Percentiles rank a stretch among this genome's conserved stretches.
Evolutionary conservation across 2,888 invertebrate genomes (phyloP).

Genomic region (Cheilosia impressa): DNA sequence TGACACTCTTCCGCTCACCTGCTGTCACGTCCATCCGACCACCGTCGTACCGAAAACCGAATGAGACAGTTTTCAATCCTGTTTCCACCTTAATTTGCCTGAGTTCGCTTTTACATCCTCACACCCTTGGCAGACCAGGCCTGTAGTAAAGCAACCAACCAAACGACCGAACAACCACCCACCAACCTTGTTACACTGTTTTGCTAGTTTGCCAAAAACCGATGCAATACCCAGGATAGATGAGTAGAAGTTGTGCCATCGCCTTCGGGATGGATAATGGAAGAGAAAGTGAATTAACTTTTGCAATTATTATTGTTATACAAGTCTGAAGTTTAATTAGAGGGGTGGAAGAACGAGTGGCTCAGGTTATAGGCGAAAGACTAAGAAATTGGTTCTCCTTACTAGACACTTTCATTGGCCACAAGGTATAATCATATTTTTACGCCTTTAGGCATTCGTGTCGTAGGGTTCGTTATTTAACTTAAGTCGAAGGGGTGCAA

Average conservation of each 20-base stretch:
- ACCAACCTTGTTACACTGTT: background rate
- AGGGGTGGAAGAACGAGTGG: background rate
- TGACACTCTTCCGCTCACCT: conserved; percentile 31
- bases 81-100: conserved; percentile 55
- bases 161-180: background rate
- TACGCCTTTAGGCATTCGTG: background rate
- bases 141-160: too few species aligned
- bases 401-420: background rate
- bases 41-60: conserved; percentile 8
- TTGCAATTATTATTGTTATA: conserved; percentile 48
- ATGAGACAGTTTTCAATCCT: conserved; percentile 32
- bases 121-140: background rate
- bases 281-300: conserved; percentile 50
- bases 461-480: too few species aligned
- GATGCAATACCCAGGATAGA: conserved; percentile 14
- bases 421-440: conserved; percentile 9
- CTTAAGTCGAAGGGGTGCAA: too few species aligned
- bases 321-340: conserved; percentile 40
- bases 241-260: background rate
- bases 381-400: background rate
- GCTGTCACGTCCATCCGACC: conserved; percentile 28
- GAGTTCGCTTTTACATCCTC: conserved; percentile 19
- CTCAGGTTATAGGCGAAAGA: background rate
- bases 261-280: conserved; percentile 22
- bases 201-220: conserved; percentile 30